Base-by-base conservation (phyloP, 2,797 vertebrate genomes). In the Chromis chromis region DNA sequence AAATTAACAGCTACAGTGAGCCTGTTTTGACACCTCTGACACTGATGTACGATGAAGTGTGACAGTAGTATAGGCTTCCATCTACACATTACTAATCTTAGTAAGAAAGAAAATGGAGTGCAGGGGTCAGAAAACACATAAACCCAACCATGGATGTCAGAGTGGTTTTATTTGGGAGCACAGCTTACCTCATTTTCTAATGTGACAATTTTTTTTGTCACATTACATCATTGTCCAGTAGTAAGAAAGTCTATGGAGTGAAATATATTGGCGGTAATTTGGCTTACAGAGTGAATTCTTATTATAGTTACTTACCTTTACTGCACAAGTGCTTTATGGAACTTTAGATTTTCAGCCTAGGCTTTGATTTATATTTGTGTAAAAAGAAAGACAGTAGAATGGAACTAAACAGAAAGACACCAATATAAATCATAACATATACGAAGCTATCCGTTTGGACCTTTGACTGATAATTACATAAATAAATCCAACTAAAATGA, bases 1-100 rank as follows among this genome's bases (percentile, higher is more conserved):
- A 71, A 70, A 71, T 69, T 61, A 48, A 24, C 61, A 40, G 25
- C 50, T 59, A 25, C 31, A 44, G 6, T 57, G 39, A 60, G 50
- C 4, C 52, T 22, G 25, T 59, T 64, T 40, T 63, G 48, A 67
- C 75, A 72, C 25, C 25, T 36, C 57, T 68, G 2, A 49, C 55
- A 49, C 12, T 52, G 53, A 65, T 6, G 39, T 6, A 63, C 40
- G 11, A 58, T 53, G 44, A 62, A 9, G 39, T 39, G 21, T 6
- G 12, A 44, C 22, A 46, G n/a, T 12, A 24, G 54, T 4, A 52
- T 36, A 10, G 28, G 19, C 0, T 31, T 46, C 22, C 16, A 16
- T 28, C 36, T 44, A 40, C 14, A n/a, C 12, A 53, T 54, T 8
- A 25, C 9, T 36, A 31, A 33, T 1, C 3, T 36, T 36, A 36